Base-by-base conservation (phyloP, 2,797 vertebrate species). In the Knipowitschia caucasica region DNA sequence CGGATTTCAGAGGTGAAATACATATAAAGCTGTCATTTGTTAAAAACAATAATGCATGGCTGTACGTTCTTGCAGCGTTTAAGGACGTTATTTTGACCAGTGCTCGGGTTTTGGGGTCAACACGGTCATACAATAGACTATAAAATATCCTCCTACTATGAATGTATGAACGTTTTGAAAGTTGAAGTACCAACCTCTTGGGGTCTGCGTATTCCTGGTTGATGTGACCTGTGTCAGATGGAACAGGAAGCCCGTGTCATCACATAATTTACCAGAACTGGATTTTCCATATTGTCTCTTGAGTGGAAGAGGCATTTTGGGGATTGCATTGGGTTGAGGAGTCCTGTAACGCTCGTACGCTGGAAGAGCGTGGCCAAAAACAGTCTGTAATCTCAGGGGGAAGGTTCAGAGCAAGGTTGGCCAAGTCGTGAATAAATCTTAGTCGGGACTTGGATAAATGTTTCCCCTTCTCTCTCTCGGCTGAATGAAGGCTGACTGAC, bases 351-450 rank as follows among this genome's bases (percentile, higher is more conserved):
- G 69, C 77, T 80, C 55, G 72, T 75, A 79, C 67, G 73, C 78
- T 77, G 73, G 56, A 68, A 72, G 80, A 84, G 75, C 72, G 75
- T 18, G 69, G 81, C 69, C 74, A 65, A 66, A 73, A 88, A 90
- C 83, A 83, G 84, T 90, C 74, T 67, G 69, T 80, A 91, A 89
- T 93, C 92, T 90, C 86, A 71, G 20, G 86, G 89, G 93, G 87
- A 84, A 91, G 88, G 95, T 96, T 98, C 95, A 98, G 92, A 92
- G 86, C 91, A 91, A 90, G 94, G 94, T 97, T 95, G 95, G 93
- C 94, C 93, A 98, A 98, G 96, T 92, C 94, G 81, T 80, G 81
- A 92, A 94, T 94, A 94, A 95, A 96, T 95, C 93, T 46, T 33
- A 93, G 81, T 89, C 80, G 33, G 62, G 83, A 61, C 36, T 75